Base-by-base conservation (phyloP, 2,797 vertebrate species). In the Pyrocephalus nanus region DNA sequence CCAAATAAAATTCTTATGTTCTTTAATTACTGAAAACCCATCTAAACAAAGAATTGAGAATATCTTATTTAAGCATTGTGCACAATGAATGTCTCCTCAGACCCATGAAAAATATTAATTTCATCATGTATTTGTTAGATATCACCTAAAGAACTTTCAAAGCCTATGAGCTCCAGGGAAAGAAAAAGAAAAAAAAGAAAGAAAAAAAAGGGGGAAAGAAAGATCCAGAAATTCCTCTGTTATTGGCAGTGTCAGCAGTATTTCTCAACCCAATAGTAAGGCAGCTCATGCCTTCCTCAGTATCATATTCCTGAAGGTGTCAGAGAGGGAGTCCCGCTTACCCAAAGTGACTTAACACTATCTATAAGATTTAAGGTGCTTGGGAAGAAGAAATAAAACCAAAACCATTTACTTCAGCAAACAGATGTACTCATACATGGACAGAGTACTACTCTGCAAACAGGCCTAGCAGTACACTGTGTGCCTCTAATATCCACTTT, bases 21-120 rank as follows among this genome's bases (percentile, higher is more conserved):
- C 93, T 97, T 97, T 98, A 97, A 98, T 98, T 97, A 98, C 92
- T 96, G 89, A 86, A 97, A 96, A 95, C 62, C 42, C 47, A 74
- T 96, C 73, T 93, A 95, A 97, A 94, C 71, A 93, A 92, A 94
- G 75, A 75, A 88, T 80, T 92, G 78, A 96, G 78, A 95, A 91
- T 83, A 96, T 96, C 93, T 97, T 96, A 96, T 95, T 97, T 97
- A 96, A 97, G 94, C 73, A 83, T 71, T 86, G 14, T 73, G 72
- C 54, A 80, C 65, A 91, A 66, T 15, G 8, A 91, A 61, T 42
- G 74, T 93, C 86, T 96, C 72, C 94, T 93, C 69, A 96, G 70
- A 78, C 47, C 60, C n/a, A 32, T 50, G 79, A 74, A 95, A 93
- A 97, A 95, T 81, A 93, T 73, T 78, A 88, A 77, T 72, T 71